Percentiles rank a stretch among this genome's conserved stretches.
Evolutionary conservation across 2,113 vertebrate genomes (phyloP).

Genomic region (Smithornis capensis): DNA sequence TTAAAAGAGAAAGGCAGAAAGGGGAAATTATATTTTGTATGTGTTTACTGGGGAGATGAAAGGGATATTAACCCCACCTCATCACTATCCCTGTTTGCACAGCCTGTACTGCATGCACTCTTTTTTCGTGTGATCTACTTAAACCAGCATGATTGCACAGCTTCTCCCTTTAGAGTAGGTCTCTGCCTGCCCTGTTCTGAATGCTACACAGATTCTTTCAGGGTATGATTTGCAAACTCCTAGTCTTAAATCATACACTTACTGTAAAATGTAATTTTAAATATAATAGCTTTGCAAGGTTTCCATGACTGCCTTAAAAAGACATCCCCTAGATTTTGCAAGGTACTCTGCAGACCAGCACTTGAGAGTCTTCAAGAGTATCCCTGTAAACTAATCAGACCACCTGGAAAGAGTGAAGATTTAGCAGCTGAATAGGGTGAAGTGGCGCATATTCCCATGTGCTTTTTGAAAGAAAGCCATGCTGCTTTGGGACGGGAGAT

Average conservation of each 20-base stretch:
- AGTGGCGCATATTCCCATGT: neutral
- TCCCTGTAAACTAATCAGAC: neutral
- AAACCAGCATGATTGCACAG: neutral
- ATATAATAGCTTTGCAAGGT: neutral
- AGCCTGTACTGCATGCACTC: neutral
- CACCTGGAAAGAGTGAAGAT: neutral
- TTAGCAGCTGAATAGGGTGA: neutral
- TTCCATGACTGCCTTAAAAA: neutral
- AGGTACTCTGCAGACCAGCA: neutral
- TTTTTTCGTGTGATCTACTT: neutral
- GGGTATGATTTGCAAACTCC: neutral
- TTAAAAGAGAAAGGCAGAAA: neutral
- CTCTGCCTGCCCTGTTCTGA: neutral
- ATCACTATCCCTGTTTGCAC: neutral
- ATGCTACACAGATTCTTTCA: neutral
- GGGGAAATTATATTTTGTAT: neutral
- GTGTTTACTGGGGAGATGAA: neutral
- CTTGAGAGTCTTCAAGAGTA: neutral
- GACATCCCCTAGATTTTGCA: neutral
- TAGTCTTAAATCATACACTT: neutral
- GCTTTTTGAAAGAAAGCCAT: neutral
- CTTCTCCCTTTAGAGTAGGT: neutral
- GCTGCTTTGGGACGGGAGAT: neutral
- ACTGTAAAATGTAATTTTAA: constrained; percentile 12
- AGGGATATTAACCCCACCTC: neutral